Base-by-base conservation (phyloP, 2,888 invertebrate genomes). In the Invenusta paracnida region DNA sequence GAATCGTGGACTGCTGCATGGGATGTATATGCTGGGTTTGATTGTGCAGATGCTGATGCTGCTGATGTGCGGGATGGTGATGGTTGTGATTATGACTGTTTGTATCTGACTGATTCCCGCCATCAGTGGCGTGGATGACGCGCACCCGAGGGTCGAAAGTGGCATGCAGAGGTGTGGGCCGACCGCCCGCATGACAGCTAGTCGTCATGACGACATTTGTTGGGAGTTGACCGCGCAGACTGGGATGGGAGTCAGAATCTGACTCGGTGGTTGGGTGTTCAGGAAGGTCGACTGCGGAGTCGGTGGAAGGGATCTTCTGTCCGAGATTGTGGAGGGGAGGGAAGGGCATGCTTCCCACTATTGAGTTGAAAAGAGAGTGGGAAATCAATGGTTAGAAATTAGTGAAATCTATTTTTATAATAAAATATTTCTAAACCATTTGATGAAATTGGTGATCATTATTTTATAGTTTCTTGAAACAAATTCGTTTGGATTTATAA, bases 281-380 rank as follows among this genome's bases (percentile, higher is more conserved):
- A 23, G 30, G 30, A 29, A 82, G 29, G 31, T 82, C 82, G 17
- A 82, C 82, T 5, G 82, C 82, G 2, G 30, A 30, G 82, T 82
- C 82, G 30, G 29, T 82, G 82, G 25, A 25, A 23, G 82, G 82
- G 82, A 82, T 82, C 82, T 82, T 82, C 29, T 30, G 82, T 2
- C 27, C 23, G 25, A 13, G 11, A 73, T 2, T 13, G 25, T 73
- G 5, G 17, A 23, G 11, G 2, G 27, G 17, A 23, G 73, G 73
- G 23, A 5, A 25, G 73, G 73, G 23, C 27, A 73, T 2, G 73
- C 11, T 73, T 23, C 27, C 73, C 23, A 5, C 73, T 23, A 48
- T 17, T 48, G 48, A 48, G 48, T 5, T 17, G 48, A 48, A 5
- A 48, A 17, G 48, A 48, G 5, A 48, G 48, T 11, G 48, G 17